Evolutionary conservation across 2,797 vertebrate species (phyloP).

Genomic region (Micropoecilia bifurca): DNA sequence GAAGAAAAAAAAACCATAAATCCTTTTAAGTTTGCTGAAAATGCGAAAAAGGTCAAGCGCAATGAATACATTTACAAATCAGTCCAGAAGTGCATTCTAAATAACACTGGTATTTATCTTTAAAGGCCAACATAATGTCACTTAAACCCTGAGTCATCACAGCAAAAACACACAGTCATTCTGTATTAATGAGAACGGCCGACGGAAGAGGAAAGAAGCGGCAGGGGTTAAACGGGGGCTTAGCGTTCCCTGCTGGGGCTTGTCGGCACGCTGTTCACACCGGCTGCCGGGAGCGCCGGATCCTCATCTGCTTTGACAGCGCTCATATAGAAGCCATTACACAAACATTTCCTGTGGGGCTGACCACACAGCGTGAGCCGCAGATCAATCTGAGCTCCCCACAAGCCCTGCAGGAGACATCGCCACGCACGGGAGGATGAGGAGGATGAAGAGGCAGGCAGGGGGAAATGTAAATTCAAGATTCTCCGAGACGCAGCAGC

Average conservation of each 20-base stretch:
- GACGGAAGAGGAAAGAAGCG: constrained; percentile 48
- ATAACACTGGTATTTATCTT: constrained; percentile 49
- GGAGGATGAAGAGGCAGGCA: background rate
- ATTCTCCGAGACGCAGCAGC: constrained; percentile 11
- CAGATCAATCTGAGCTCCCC: constrained; percentile 62
- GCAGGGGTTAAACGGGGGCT: constrained; percentile 67
- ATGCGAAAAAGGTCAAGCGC: constrained; percentile 1
- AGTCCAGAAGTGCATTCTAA: constrained; percentile 42
- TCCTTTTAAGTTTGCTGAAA: background rate
- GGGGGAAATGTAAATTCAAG: constrained; percentile 18
- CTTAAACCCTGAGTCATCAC: constrained; percentile 41
- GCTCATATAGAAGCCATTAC: constrained; percentile 72
- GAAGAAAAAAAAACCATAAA: background rate
- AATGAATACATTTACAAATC: constrained; percentile 30
- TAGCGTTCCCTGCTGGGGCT: constrained; percentile 59
- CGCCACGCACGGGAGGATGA: constrained; percentile 20
- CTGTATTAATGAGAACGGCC: constrained; percentile 60
- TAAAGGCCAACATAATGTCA: constrained; percentile 34
- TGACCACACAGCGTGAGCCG: constrained; percentile 64
- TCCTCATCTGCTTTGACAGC: constrained; percentile 70
- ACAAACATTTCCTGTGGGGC: constrained; percentile 71
- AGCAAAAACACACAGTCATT: constrained; percentile 45
- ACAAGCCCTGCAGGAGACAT: constrained; percentile 52
- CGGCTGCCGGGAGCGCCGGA: constrained; percentile 44
- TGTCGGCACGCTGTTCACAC: constrained; percentile 52